Conservation (phyloP, 2,888 invertebrate species). For the Coenonympha glycerion region DNA sequence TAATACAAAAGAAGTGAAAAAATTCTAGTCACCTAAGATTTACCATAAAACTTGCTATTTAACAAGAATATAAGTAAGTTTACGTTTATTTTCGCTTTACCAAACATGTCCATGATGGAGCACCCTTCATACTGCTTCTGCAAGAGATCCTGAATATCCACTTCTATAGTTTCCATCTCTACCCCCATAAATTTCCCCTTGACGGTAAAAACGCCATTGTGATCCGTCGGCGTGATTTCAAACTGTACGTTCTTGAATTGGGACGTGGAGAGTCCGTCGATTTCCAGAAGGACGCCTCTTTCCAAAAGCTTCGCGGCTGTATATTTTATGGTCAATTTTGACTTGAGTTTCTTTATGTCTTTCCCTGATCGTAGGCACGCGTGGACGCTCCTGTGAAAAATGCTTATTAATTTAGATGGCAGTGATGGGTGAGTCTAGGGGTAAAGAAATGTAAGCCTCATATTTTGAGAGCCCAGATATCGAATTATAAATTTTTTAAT, state of each 20-base stretch:
- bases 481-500: too few relatives aligned
- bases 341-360: constrained; percentile 73
- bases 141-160: constrained; percentile 82
- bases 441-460: too few relatives aligned
- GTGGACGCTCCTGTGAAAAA: too few relatives aligned
- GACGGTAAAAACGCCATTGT: constrained; percentile 81
- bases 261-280: constrained; percentile 79
- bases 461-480: too few relatives aligned
- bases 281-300: constrained; percentile 82
- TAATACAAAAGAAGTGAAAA: too few relatives aligned
- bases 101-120: constrained; percentile 84
- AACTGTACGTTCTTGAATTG: constrained; percentile 86
- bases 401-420: too few relatives aligned
- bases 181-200: constrained; percentile 86
- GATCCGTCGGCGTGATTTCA: constrained; percentile 81
- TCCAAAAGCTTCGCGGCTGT: constrained; percentile 81
- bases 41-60: constrained; percentile 85
- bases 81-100: constrained; percentile 86
- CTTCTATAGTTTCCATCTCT: constrained; percentile 82
- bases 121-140: constrained; percentile 86
- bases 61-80: constrained; percentile 83
- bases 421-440: too few relatives aligned
- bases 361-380: constrained; percentile 68
- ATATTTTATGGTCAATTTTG: constrained; percentile 78
- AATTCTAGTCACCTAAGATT: constrained; percentile 44